Evolutionary conservation across 1,140 invertebrate genomes (phyloP).

Genomic region (Liolophura sinensis): DNA sequence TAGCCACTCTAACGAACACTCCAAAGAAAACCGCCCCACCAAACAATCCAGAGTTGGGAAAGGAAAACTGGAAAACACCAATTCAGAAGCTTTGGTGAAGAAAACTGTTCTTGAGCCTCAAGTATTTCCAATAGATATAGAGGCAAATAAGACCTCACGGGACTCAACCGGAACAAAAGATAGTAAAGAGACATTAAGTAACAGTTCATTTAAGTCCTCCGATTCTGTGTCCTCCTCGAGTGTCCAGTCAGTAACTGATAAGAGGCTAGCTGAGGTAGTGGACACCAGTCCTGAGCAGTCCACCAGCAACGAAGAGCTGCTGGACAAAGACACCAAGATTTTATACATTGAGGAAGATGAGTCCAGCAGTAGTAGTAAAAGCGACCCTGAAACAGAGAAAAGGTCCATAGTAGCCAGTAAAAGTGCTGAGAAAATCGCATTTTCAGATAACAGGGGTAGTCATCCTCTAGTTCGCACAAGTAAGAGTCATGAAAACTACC

Average conservation of each 20-base stretch:
- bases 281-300: neutral
- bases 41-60: no score
- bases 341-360: neutral
- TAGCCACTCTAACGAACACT: neutral
- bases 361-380: neutral
- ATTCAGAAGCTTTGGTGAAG: no score
- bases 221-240: neutral
- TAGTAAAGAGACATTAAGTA: no score
- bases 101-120: no score
- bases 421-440: constrained; percentile 50
- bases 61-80: no score
- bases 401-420: constrained; percentile 36
- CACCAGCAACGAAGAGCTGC: no score
- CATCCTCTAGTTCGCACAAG: constrained; percentile 43
- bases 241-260: neutral
- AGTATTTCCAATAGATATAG: no score
- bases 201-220: no score
- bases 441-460: constrained; percentile 10
- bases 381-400: neutral
- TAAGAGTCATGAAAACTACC: constrained; percentile 56
- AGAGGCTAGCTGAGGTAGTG: neutral
- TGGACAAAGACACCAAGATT: no score
- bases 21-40: no score
- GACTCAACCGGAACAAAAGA: no score
- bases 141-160: no score